Percentiles rank a stretch among this genome's conserved stretches.
These are phyloP conservation scores for Leptinotarsa defecta DNA, from an alignment of 1,140 invertebrate species.

Conservation along the genomic window DNA sequence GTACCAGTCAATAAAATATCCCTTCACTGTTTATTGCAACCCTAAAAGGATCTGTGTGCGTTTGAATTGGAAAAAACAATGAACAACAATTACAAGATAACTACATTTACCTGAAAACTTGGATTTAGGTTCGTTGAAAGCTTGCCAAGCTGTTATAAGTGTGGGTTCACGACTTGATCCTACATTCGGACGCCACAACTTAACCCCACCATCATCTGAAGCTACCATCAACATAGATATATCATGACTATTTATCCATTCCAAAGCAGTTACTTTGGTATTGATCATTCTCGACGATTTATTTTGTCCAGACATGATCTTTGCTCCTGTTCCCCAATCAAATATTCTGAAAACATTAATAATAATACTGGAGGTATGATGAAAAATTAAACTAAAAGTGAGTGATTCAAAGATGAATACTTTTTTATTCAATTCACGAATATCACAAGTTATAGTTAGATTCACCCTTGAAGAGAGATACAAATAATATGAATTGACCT, in stretches of 20 bases:
- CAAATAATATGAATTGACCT: background rate
- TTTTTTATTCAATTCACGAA: background rate
- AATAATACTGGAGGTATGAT: background rate
- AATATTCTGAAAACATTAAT: slow-evolving; percentile 61
- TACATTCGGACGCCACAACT: slow-evolving; percentile 66
- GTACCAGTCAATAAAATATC: too few species aligned
- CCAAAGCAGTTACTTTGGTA: slow-evolving; percentile 76
- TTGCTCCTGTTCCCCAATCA: slow-evolving; percentile 72
- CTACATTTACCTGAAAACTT: slow-evolving; percentile 20
- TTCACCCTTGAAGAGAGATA: background rate
- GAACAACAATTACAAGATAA: too few species aligned
- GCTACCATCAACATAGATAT: slow-evolving; percentile 73
- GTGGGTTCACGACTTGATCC: slow-evolving; percentile 60
- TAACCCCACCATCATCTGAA: slow-evolving; percentile 78
- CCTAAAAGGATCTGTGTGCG: too few species aligned
- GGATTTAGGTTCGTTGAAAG: slow-evolving; percentile 69
- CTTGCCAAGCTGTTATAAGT: slow-evolving; percentile 82
- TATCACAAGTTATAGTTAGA: background rate
- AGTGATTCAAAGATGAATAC: background rate
- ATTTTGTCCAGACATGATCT: slow-evolving; percentile 63
- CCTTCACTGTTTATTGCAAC: too few species aligned
- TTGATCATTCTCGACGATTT: slow-evolving; percentile 53
- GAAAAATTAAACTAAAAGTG: too few species aligned
- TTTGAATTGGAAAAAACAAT: too few species aligned
- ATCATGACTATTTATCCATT: slow-evolving; percentile 90